Evolutionary conservation across 2,113 vertebrate genomes (phyloP).

Genomic region (Scalopus aquaticus): DNA sequence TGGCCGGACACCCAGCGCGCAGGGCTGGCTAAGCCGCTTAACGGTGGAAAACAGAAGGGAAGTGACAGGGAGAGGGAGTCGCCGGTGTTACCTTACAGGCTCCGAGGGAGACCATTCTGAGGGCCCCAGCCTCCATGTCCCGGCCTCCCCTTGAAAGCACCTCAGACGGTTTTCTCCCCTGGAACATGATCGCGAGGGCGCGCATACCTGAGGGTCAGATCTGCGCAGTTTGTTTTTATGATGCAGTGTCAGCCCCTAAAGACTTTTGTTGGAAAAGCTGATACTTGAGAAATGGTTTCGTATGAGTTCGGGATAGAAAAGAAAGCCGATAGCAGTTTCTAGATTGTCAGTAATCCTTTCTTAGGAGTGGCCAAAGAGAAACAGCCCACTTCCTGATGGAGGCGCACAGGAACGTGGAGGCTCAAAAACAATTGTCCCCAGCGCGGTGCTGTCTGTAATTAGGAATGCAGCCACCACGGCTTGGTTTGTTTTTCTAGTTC

Average conservation of each 20-base stretch:
- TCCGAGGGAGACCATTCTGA: background rate
- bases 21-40: background rate
- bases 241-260: background rate
- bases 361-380: background rate
- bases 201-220: background rate
- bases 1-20: background rate
- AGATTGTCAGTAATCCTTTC: conserved; percentile 59
- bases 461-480: background rate
- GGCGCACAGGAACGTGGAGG: background rate
- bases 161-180: background rate
- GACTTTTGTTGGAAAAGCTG: conserved; percentile 21
- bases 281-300: conserved; percentile 56
- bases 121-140: background rate
- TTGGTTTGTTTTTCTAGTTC: conserved; percentile 20
- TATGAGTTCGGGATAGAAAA: conserved; percentile 19
- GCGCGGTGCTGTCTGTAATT: background rate
- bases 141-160: background rate
- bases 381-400: conserved; percentile 22
- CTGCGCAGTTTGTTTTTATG: background rate
- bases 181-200: background rate
- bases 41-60: background rate
- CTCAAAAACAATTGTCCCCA: conserved; percentile 26
- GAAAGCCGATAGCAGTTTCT: conserved; percentile 56
- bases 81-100: background rate
- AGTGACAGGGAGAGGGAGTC: background rate